Evolutionary conservation across 2,113 vertebrate species (phyloP).

Genomic region (Chrysochloris asiatica): DNA sequence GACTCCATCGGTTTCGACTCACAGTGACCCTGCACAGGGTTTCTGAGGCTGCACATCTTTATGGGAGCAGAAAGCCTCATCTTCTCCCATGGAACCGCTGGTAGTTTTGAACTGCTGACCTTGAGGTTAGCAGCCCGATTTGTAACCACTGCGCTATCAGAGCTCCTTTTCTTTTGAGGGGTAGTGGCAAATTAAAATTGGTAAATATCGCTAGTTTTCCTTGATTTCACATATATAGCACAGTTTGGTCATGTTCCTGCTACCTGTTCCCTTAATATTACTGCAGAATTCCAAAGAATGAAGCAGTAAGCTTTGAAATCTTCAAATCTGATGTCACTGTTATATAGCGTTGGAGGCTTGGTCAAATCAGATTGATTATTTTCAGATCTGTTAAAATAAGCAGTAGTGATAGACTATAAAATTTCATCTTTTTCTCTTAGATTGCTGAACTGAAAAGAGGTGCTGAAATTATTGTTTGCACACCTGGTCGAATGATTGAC

Average conservation of each 20-base stretch:
- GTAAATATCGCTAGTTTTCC: slow-evolving; percentile 29
- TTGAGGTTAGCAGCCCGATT: no score
- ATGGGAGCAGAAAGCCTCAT: no score
- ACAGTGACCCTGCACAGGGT: no score
- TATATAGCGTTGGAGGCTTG: neutral
- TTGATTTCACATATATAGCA: neutral
- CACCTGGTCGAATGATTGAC: slow-evolving; percentile 99
- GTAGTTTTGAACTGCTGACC: no score
- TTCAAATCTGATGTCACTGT: neutral
- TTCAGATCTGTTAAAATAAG: slow-evolving; percentile 40
- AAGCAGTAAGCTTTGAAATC: neutral
- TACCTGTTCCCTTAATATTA: neutral
- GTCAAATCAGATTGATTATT: neutral
- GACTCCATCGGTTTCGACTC: no score
- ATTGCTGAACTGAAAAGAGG: slow-evolving; percentile 99
- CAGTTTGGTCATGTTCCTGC: neutral
- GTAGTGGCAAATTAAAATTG: slow-evolving; percentile 28
- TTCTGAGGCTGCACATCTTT: no score
- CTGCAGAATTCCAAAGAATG: neutral
- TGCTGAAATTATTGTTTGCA: slow-evolving; percentile 99
- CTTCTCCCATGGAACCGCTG: no score
- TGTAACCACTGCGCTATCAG: no score
- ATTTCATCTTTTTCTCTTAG: slow-evolving; percentile 80
- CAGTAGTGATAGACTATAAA: slow-evolving; percentile 12
- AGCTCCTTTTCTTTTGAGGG: no score